Percentiles rank a stretch among this genome's conserved stretches.
These are phyloP conservation scores for Hephaestus fuliginosus DNA, from an alignment of 2,797 vertebrate genomes.

Conservation along the genomic window DNA sequence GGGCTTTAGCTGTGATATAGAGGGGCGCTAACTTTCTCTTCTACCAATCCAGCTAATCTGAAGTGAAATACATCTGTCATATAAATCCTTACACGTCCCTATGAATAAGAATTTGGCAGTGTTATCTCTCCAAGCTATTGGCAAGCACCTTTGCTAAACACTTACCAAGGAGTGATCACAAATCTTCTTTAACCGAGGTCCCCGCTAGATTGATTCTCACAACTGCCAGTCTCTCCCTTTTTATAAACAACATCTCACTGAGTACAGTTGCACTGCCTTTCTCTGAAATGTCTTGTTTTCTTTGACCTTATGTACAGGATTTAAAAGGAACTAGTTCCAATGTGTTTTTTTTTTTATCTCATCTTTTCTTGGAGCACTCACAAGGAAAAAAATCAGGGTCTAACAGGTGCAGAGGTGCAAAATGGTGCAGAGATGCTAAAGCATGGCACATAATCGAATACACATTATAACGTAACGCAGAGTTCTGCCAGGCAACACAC, in stretches of 20 bases:
- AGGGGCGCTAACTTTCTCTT: conserved; percentile 45
- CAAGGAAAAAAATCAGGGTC: conserved; percentile 5
- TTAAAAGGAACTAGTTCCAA: conserved; percentile 21
- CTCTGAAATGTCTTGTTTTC: conserved; percentile 12
- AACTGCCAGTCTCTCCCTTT: conserved; percentile 48
- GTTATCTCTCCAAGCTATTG: conserved; percentile 64
- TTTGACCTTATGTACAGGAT: conserved; percentile 32
- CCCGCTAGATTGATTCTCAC: conserved; percentile 51
- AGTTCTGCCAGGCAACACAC: conserved; percentile 18
- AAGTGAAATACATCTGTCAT: conserved; percentile 74
- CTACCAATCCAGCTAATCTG: conserved; percentile 68
- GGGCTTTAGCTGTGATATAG: conserved; percentile 65
- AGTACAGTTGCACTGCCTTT: neutral
- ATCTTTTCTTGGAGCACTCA: conserved; percentile 8
- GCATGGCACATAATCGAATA: conserved; percentile 22
- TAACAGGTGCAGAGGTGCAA: conserved; percentile 18
- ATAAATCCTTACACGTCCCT: conserved; percentile 67
- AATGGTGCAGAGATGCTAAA: conserved; percentile 20
- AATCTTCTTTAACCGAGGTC: conserved; percentile 66
- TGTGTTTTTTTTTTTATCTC: conserved; percentile 22
- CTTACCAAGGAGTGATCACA: conserved; percentile 63
- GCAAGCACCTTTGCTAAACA: conserved; percentile 65
- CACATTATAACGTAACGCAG: conserved; percentile 9
- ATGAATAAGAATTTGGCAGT: conserved; percentile 74
- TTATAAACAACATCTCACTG: conserved; percentile 45